Evolutionary conservation across 2,888 invertebrate genomes (phyloP), one percentile per base, ranked within the genome.

Genomic region (Meliscaeva auricollis): DNA sequence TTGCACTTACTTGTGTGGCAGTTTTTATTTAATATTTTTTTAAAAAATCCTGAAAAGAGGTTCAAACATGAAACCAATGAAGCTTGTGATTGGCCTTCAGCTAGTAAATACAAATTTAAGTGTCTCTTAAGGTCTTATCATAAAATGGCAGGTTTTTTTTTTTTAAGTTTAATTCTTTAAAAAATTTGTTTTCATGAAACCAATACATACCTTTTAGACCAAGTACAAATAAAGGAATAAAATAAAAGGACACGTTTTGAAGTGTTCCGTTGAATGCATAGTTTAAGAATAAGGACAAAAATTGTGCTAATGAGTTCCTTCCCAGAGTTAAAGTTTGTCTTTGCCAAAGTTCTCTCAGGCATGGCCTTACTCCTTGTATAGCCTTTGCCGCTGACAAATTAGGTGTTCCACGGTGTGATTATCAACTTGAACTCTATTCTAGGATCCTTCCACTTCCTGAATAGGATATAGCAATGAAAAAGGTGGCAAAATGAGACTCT

Each of bases 361-460:
- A 32, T 69, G 62, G 41, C 35, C 77, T 62, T 60, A 52, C 38
- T 77, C 2, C 26, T 26, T 26, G 4, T 26, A 26, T 58, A 46
- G 44, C 44, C 58, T 15, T 35, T 69, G 60, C 62, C 20, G 30
- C 64, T 70, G 70, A 77, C 85, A 81, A 81, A 81, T 81, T 81
- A 81, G 81, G 80, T 81, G 81, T 85, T 81, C 76, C 76, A 73
- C 62, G 72, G 64, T 64, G 76, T 85, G 73, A 72, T 85, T 85
- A 81, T 77, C 80, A 73, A 68, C 85, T 85, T 77, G 76, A 77
- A 85, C 68, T 70, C 69, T 68, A 77, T 85, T 77, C 73, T 46
- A 54, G 48, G 54, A 30, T 41, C 76, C 68, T 56, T 72, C 15
- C 56, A 68, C 66, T 75, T 80, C 75, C 62, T 35, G 60, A 41